Percentiles rank a stretch among this genome's conserved stretches.
Conservation (phyloP, 1,140 invertebrate genomes). For the Dinoponera quadriceps region DNA sequence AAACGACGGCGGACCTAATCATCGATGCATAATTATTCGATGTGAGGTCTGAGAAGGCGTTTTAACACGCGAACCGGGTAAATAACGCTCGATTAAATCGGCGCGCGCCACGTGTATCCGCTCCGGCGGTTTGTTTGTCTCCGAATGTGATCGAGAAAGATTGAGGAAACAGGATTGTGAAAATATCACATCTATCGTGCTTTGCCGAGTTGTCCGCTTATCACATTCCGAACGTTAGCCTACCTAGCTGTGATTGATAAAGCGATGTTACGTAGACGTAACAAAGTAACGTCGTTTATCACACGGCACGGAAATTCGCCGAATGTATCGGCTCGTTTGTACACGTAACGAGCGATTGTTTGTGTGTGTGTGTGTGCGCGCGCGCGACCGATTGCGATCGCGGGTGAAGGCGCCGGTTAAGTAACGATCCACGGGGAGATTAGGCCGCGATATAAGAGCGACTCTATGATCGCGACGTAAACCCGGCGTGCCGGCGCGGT, state of each 20-base stretch:
- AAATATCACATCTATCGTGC: too few species aligned
- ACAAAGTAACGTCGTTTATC: background rate
- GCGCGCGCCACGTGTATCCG: too few species aligned
- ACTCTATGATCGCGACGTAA: conserved; percentile 23
- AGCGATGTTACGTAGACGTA: too few species aligned
- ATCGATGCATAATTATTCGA: background rate
- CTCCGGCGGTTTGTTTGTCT: too few species aligned
- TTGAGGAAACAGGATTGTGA: too few species aligned
- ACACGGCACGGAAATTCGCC: background rate
- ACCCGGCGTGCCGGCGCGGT: conserved; percentile 14
- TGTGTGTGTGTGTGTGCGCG: too few species aligned
- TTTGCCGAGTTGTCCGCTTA: too few species aligned
- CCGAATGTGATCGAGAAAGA: too few species aligned
- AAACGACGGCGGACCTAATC: background rate
- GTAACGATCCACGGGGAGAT: conserved; percentile 46
- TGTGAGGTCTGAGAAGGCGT: background rate
- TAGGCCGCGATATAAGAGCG: conserved; percentile 61
- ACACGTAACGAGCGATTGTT: conserved; percentile 13
- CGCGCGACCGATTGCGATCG: conserved; percentile 38
- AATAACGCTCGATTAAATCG: too few species aligned
- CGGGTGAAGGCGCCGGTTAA: conserved; percentile 38
- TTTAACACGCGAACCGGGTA: too few species aligned
- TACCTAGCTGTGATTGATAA: too few species aligned
- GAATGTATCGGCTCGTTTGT: conserved; percentile 1
- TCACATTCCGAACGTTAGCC: too few species aligned